Evolutionary conservation across 2,888 invertebrate genomes (phyloP).

Genomic region (Melangyna quadrimaculata): DNA sequence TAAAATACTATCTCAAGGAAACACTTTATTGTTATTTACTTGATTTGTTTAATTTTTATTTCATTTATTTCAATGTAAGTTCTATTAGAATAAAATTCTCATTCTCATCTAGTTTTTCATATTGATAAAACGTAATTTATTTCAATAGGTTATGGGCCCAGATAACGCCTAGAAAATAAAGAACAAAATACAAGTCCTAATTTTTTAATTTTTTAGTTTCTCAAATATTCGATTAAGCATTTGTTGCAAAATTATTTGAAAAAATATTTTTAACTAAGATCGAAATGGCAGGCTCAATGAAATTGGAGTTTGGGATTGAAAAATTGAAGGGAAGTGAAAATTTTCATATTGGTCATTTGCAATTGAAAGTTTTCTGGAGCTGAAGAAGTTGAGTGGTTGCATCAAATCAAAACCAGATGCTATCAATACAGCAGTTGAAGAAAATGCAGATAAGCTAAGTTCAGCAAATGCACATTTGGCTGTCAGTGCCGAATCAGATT

Average conservation of each 20-base stretch:
- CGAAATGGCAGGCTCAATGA: neutral
- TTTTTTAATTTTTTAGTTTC: too few species aligned
- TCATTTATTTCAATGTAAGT: too few species aligned
- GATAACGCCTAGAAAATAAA: neutral
- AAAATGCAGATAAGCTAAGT: neutral
- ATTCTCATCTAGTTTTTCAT: too few species aligned
- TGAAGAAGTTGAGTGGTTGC: neutral
- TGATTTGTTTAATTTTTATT: too few species aligned
- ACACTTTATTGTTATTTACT: too few species aligned
- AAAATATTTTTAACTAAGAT: neutral
- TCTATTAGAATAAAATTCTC: too few species aligned
- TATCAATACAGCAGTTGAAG: neutral
- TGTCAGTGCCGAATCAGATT: conserved; percentile 22
- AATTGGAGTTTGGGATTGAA: neutral
- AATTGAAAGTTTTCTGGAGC: neutral
- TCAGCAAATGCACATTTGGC: conserved; percentile 27
- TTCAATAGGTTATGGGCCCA: neutral
- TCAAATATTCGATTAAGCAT: too few species aligned
- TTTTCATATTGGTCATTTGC: neutral
- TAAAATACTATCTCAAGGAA: too few species aligned
- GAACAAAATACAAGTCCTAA: neutral
- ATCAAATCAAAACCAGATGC: neutral
- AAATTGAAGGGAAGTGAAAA: neutral
- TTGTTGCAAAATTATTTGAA: neutral
- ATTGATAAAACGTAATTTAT: neutral